Evolutionary conservation across 2,797 vertebrate species (phyloP).

Genomic region (Phataginus tetradactyla): DNA sequence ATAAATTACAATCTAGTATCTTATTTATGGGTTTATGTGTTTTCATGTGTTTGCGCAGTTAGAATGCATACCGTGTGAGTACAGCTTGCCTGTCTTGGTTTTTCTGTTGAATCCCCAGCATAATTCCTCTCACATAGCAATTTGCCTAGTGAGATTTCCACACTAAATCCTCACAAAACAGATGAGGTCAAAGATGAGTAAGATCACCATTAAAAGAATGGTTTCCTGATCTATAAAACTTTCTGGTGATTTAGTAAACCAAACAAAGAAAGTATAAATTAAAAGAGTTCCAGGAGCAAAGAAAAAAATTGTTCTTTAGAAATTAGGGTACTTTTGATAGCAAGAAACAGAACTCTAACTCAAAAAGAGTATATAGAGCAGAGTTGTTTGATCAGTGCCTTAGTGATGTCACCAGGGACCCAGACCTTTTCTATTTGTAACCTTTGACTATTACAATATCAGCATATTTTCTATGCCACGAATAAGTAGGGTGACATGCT

Average conservation of each 20-base stretch:
- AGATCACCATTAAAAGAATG: background rate
- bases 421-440: background rate
- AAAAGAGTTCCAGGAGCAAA: background rate
- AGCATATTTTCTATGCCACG: too few relatives aligned
- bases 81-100: background rate
- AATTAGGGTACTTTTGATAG: background rate
- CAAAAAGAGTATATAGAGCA: background rate
- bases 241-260: background rate
- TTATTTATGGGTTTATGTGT: background rate
- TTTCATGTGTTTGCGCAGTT: background rate
- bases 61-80: background rate
- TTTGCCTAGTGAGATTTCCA: background rate
- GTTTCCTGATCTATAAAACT: background rate
- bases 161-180: background rate
- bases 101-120: background rate
- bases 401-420: background rate
- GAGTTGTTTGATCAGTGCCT: background rate
- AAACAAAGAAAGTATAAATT: background rate
- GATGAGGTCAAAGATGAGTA: background rate
- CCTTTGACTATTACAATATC: background rate
- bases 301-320: background rate
- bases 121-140: background rate
- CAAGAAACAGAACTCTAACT: background rate
- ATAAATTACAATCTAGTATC: background rate
- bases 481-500: background rate